Evolutionary conservation across 2,113 vertebrate species (phyloP), one percentile per base, ranked within the genome.

Genomic region (Ictalurus furcatus): DNA sequence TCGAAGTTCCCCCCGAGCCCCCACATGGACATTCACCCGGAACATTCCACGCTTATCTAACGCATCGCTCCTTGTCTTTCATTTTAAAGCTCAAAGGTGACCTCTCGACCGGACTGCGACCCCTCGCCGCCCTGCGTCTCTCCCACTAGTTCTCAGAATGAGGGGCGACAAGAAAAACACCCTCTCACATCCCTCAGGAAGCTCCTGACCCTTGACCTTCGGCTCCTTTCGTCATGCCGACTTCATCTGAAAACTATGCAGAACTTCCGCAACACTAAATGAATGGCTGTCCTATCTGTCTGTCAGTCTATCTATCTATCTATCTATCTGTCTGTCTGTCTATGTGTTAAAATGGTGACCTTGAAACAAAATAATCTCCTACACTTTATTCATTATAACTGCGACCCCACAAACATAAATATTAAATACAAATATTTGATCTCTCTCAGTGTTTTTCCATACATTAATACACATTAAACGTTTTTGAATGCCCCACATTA

Each of bases 101-200:
- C 95, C 96, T 93, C 93, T 94, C 95, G 92, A 96, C 96, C 95
- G 91, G 34, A 58, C 48, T 2, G 59, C 13, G 88, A 95, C 92
- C 94, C 40, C 90, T 91, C 91, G 90, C 90, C 67, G 40, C 91
- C 92, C 86, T 30, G 11, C 21, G n/a, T 44, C 89, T 93, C 85
- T 89, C 88, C 90, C 87, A 89, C 84, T 17, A 67, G 85, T 89
- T 82, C 34, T 25, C 92, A 94, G 94, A 96, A 93, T 91, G 73
- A 80, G 92, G 89, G 81, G 25, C 93, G 92, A 93, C 90, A 94
- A 93, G 92, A 92, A 92, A 91, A 93, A 87, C 90, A 54, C 67
- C 89, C 21, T 88, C 92, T 93, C 92, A 91, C 90, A 92, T 94
- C 92, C 92, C 90, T 93, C 92, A 94, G 93, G 93, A 94, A 92